Conservation (phyloP, 2,888 invertebrate genomes). For the Pseudolycoriella hygida region DNA sequence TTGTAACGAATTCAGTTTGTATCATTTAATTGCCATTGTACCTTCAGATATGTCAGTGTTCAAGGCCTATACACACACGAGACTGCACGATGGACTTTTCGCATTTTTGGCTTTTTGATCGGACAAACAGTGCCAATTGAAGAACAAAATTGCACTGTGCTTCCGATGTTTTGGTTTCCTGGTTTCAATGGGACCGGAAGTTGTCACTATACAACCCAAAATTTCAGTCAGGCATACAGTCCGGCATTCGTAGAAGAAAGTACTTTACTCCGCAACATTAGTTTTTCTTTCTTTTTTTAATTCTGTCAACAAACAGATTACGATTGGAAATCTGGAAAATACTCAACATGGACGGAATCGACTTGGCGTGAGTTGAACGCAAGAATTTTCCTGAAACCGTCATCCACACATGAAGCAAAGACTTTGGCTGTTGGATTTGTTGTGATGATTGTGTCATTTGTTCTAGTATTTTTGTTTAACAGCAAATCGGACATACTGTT, state of each 20-base stretch:
- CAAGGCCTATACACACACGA: slow-evolving; percentile 20
- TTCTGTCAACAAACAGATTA: slow-evolving; percentile 41
- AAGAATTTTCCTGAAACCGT: slow-evolving; percentile 59
- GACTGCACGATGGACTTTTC: slow-evolving; percentile 24
- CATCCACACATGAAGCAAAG: slow-evolving; percentile 23
- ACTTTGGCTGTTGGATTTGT: slow-evolving; percentile 24
- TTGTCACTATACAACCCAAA: slow-evolving; percentile 56
- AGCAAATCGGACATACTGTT: slow-evolving; percentile 26
- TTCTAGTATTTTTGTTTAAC: slow-evolving; percentile 25
- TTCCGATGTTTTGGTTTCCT: slow-evolving; percentile 41
- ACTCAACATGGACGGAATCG: slow-evolving; percentile 81
- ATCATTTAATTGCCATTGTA: background rate
- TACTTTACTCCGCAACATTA: too few species aligned
- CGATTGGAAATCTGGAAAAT: slow-evolving; percentile 54
- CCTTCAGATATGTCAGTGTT: slow-evolving; percentile 25
- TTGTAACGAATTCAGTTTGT: slow-evolving; percentile 2
- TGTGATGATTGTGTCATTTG: slow-evolving; percentile 25
- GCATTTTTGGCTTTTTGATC: slow-evolving; percentile 24
- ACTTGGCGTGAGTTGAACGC: slow-evolving; percentile 59
- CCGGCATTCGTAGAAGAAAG: slow-evolving; percentile 65
- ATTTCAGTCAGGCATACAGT: slow-evolving; percentile 55
- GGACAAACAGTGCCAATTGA: slow-evolving; percentile 16
- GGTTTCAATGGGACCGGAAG: slow-evolving; percentile 46
- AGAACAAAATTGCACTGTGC: slow-evolving; percentile 28
- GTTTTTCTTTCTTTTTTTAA: slow-evolving; percentile 10